Percentiles rank a stretch among this genome's conserved stretches.
phyloP scores from a whole-genome alignment of 2,113 vertebrate genomes.

The Oncorhynchus masou region DNA sequence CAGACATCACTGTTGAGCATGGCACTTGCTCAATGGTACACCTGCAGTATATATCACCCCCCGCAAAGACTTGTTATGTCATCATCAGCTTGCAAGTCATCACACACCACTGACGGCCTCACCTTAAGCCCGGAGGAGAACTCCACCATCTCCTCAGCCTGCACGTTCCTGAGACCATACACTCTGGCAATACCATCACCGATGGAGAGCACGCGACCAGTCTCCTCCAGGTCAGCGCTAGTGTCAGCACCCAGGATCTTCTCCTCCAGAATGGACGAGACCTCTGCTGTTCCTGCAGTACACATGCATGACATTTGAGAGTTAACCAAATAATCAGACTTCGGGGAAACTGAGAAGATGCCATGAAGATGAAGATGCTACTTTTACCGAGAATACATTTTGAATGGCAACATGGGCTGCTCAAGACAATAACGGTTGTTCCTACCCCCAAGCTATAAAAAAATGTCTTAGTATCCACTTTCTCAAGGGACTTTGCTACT shows the following conservation, averaged over 20 bases:
- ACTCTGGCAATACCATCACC: conserved; percentile 90
- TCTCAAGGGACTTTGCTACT: neutral
- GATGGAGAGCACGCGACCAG: conserved; percentile 85
- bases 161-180: conserved; percentile 92
- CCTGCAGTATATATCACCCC: neutral
- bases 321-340: neutral
- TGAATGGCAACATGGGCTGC: neutral
- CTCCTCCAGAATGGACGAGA: conserved; percentile 88
- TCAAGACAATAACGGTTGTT: neutral
- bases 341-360: neutral
- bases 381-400: neutral
- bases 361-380: neutral
- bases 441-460: neutral
- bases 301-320: neutral
- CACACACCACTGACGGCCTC: conserved; percentile 1
- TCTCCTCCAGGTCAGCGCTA: conserved; percentile 84
- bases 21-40: neutral
- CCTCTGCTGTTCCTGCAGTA: conserved; percentile 82
- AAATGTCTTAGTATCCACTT: neutral
- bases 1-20: neutral
- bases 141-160: conserved; percentile 98
- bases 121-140: conserved; percentile 98
- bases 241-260: conserved; percentile 85
- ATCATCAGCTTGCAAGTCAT: neutral
- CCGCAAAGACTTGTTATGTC: neutral